Base-by-base conservation (phyloP, 2,888 invertebrate species). In the Byasa hedistus region DNA sequence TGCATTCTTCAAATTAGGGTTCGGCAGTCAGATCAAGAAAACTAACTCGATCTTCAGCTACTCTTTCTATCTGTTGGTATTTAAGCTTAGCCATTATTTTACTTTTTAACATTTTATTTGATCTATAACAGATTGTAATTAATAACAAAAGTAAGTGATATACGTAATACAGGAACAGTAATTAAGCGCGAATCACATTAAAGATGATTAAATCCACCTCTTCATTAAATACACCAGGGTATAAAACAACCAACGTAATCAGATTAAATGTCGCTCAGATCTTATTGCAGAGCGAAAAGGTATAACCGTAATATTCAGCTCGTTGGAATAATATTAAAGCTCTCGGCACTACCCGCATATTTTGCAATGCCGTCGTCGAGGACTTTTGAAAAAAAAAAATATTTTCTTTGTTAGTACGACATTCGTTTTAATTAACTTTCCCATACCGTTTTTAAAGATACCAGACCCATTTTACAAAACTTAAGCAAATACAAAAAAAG, bases 201-300 rank as follows among this genome's bases (percentile, higher is more conserved):
- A 56, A 56, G 19, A 27, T 27, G 27, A 19, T 56, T 32, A 36
- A 57, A 57, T 22, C 5, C 8, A 57, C 36, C 32, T 36, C 17
- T 21, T 36, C 32, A 39, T 21, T 27, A 57, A 57, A n/a, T 57
- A 57, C 15, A 39, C 22, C 52, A 54, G 22, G 12, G 21, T n/a
- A 21, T 32, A n/a, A 32, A 57, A 32, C 32, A 57, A 4, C 32
- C 7, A 12, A 36, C 21, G 27, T 32, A 57, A 57, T 57, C 36
- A n/a, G 57, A 57, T 57, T 57, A 57, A 57, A 36, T 57, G 57
- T 32, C 32, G 32, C 27, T 17, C 57, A 32, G n/a, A 21, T 3
- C 17, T 48, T 23, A 23, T 15, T 39, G 58, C 58, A 44, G 23
- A 44, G 19, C 19, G 1, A 44, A 44, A 58, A 58, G 39, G 39